Conservation (phyloP, 2,797 vertebrate species). For the Micromesistius poutassou region DNA sequence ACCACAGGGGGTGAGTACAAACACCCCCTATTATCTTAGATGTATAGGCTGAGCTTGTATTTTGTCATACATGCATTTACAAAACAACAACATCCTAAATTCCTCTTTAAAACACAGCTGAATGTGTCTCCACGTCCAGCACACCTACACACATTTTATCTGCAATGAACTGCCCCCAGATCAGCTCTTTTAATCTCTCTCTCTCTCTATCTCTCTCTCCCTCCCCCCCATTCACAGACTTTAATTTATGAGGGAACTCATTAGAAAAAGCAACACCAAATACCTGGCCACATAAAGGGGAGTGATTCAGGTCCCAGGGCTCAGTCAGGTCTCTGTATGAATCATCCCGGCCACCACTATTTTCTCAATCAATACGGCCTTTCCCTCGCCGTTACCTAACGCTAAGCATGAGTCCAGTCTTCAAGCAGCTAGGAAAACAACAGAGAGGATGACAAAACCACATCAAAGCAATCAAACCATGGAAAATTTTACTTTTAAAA, state of each 20-base stretch:
- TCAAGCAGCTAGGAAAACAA: background rate
- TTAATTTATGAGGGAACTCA: conserved; percentile 52
- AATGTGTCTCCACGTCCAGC: background rate
- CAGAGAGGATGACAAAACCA: background rate
- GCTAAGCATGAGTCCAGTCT: background rate
- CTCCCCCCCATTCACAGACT: conserved; percentile 48
- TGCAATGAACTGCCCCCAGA: conserved; percentile 23
- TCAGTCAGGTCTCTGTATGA: conserved; percentile 43
- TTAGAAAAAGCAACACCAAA: conserved; percentile 55
- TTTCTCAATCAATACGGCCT: conserved; percentile 56
- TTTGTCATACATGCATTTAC: background rate
- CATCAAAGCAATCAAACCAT: background rate
- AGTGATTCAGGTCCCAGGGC: conserved; percentile 50
- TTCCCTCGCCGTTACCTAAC: conserved; percentile 3
- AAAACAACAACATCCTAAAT: background rate
- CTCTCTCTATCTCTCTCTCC: conserved; percentile 25
- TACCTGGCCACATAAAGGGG: conserved; percentile 44
- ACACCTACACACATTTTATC: conserved; percentile 1
- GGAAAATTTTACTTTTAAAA: background rate
- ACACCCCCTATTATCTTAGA: background rate
- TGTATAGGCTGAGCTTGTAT: background rate
- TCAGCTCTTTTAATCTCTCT: background rate
- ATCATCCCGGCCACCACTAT: conserved; percentile 52
- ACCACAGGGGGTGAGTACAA: background rate
- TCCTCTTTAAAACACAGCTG: background rate